Percentiles rank a stretch among this genome's conserved stretches.
phyloP scores from a whole-genome alignment of 2,888 invertebrate species.

The Nomada ferruginata region DNA sequence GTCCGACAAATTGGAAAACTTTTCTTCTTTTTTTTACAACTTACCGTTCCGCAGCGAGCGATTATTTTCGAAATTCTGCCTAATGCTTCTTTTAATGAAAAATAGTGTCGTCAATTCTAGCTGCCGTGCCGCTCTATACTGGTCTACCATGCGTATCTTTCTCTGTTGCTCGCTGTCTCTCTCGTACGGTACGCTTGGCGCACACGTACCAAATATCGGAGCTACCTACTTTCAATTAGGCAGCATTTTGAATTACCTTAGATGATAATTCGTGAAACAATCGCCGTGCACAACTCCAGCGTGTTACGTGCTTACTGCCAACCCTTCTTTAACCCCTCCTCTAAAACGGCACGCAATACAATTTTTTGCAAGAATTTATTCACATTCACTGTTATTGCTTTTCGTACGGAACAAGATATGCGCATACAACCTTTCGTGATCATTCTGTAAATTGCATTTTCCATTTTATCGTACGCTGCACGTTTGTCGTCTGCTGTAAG shows the following conservation, averaged over 20 bases:
- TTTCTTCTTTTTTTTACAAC: slow-evolving; percentile 12
- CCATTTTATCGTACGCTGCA: neutral
- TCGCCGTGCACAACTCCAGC: neutral
- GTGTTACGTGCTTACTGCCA: no score
- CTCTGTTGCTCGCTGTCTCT: slow-evolving; percentile 47
- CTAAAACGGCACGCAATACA: neutral
- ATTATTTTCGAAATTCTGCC: slow-evolving; percentile 55
- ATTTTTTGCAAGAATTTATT: neutral
- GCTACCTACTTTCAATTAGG: slow-evolving; percentile 47
- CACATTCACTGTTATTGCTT: neutral
- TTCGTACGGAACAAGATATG: neutral
- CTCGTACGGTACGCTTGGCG: slow-evolving; percentile 56
- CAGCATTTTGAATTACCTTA: slow-evolving; percentile 46
- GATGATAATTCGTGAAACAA: slow-evolving; percentile 12
- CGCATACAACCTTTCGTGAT: slow-evolving; percentile 15
- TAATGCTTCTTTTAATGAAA: slow-evolving; percentile 58
- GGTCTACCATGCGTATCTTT: slow-evolving; percentile 49
- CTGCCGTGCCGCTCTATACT: slow-evolving; percentile 62
- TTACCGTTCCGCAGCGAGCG: slow-evolving; percentile 39
- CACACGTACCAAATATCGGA: slow-evolving; percentile 60
- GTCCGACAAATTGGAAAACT: slow-evolving; percentile 8
- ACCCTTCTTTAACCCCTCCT: neutral
- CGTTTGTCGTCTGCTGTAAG: neutral
- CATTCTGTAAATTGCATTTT: slow-evolving; percentile 15
- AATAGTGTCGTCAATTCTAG: slow-evolving; percentile 67